phyloP scores from a whole-genome alignment of 2,888 invertebrate species.

The Andrena chrysosceles region DNA sequence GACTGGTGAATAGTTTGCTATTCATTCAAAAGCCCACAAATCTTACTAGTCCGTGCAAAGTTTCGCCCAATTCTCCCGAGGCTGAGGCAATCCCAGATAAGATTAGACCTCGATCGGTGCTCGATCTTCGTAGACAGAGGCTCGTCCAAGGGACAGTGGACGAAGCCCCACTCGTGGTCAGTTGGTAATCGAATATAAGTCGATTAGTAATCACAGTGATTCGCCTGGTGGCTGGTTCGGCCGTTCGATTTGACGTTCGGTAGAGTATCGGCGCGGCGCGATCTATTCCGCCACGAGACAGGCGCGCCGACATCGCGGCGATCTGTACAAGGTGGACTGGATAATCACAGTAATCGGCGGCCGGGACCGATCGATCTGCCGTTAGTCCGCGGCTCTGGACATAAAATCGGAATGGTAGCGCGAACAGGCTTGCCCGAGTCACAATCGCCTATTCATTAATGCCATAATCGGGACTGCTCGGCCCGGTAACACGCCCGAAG shows the following conservation, averaged over 20 bases:
- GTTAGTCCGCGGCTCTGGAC: constrained; percentile 18
- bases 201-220: constrained; percentile 56
- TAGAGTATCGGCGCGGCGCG: constrained; percentile 29
- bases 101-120: too few relatives aligned
- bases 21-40: too few relatives aligned
- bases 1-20: too few relatives aligned
- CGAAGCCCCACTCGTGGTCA: neutral
- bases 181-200: constrained; percentile 32
- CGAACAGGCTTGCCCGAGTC: constrained; percentile 19
- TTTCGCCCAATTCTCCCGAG: too few relatives aligned
- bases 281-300: constrained; percentile 39
- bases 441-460: constrained; percentile 40
- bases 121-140: constrained; percentile 10
- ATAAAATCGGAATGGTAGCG: constrained; percentile 30
- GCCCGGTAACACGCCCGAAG: constrained; percentile 27
- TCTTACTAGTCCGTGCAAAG: too few relatives aligned
- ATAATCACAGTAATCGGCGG: constrained; percentile 58
- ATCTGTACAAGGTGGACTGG: constrained; percentile 48
- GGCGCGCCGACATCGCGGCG: constrained; percentile 27
- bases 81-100: too few relatives aligned
- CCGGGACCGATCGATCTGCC: constrained; percentile 33
- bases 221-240: constrained; percentile 32
- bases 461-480: constrained; percentile 20
- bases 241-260: constrained; percentile 34
- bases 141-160: too few relatives aligned